Evolutionary conservation across 2,888 invertebrate species (phyloP), one percentile per base, ranked within the genome.

Genomic region (Theodoxus fluviatilis): DNA sequence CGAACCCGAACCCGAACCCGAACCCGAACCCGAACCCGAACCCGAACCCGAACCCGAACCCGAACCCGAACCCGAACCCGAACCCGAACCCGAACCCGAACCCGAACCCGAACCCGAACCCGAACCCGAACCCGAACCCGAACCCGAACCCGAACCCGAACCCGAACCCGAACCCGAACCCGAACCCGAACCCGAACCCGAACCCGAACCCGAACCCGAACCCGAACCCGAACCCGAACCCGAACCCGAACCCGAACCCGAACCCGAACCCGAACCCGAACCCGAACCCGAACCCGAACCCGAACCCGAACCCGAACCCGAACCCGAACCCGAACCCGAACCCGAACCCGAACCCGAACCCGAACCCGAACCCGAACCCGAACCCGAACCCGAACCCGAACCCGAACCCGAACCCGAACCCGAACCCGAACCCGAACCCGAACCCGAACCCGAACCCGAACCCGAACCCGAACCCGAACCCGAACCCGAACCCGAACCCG

Each of bases 391-490:
- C 52, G 4, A 6, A 52, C 3, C 52, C 52, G 4, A 6, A 52
- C 3, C 52, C 52, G n/a, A 52, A 52, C 52, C 52, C 52, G n/a
- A 52, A 52, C 52, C 52, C 52, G n/a, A 52, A 52, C 3, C 52
- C 52, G 4, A 6, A 52, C 3, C 52, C 52, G 4, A 6, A 52
- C 3, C 52, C 52, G 4, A 6, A 52, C 3, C 47, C 47, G 12
- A 52, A 52, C 52, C 52, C 52, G n/a, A 52, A 52, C 52, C 52
- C 52, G n/a, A 52, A 52, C 52, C 52, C 52, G n/a, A 52, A 52
- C 3, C 52, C 52, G 4, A 6, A 52, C 3, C 52, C 52, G 4
- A 6, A 52, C 3, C 52, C 52, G 4, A 6, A 52, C 3, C 52
- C 52, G n/a, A 52, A 52, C 52, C 52, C 52, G n/a, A 52, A 52